phyloP scores from a whole-genome alignment of 2,888 invertebrate species.

The Cephalotes varians region DNA sequence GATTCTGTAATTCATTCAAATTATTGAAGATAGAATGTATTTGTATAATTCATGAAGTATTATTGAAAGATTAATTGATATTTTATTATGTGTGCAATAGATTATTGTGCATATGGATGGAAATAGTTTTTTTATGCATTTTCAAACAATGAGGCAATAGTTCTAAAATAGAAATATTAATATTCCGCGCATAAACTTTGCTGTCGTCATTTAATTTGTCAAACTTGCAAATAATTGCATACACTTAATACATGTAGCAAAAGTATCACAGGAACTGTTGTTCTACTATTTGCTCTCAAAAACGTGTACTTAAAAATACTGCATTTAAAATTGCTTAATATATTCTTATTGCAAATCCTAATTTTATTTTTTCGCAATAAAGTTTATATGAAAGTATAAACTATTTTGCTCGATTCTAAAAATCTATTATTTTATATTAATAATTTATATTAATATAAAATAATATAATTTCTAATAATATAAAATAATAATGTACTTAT shows the following conservation, averaged over 20 bases:
- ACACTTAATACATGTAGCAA: constrained; percentile 20
- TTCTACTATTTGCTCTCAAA: constrained; percentile 42
- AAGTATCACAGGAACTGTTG: constrained; percentile 67
- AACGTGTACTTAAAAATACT: constrained; percentile 35
- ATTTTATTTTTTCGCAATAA: background rate
- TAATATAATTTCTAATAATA: background rate
- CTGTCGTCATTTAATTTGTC: constrained; percentile 16
- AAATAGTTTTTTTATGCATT: constrained; percentile 46
- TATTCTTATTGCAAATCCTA: background rate
- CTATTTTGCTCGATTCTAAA: constrained; percentile 17
- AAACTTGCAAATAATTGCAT: constrained; percentile 19
- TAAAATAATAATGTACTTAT: background rate
- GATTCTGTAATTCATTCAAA: background rate
- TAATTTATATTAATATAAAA: constrained; percentile 23
- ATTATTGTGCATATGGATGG: constrained; percentile 11
- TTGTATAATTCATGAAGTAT: constrained; percentile 3
- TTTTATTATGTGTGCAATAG: constrained; percentile 13
- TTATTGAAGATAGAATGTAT: background rate
- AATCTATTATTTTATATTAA: constrained; percentile 11
- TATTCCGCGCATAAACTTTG: background rate
- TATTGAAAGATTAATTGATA: constrained; percentile 1
- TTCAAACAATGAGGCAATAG: constrained; percentile 21
- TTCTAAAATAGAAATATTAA: constrained; percentile 40
- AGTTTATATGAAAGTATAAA: constrained; percentile 14
- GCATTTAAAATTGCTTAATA: constrained; percentile 20